Conservation (phyloP, 2,797 vertebrate species). For the Sarcophilus harrisii region DNA sequence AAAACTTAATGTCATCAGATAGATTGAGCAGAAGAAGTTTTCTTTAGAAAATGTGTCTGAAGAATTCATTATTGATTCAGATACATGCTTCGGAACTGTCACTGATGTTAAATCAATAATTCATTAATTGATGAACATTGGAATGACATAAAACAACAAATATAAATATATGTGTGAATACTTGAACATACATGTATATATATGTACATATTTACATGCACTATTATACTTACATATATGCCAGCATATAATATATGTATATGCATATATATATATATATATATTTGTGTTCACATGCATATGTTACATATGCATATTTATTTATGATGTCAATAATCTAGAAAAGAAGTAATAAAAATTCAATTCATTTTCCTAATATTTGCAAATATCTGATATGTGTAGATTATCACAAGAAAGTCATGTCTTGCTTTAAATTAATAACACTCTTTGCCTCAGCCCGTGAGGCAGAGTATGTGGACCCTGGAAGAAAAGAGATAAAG, state of each 20-base stretch:
- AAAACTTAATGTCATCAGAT: conserved; percentile 33
- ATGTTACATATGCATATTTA: not conserved
- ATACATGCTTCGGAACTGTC: not conserved
- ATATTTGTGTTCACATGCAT: not conserved
- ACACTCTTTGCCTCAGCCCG: no score
- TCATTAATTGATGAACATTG: not conserved
- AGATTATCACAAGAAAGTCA: not conserved
- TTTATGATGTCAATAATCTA: not conserved
- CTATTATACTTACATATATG: not conserved
- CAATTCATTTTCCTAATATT: not conserved
- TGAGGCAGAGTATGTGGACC: no score
- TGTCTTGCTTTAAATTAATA: not conserved
- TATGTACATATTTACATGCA: not conserved
- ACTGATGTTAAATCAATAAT: not conserved
- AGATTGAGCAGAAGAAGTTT: not conserved
- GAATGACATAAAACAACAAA: not conserved
- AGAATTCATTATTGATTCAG: conserved; percentile 3
- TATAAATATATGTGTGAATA: not conserved
- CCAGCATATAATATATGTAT: no score
- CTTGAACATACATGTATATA: not conserved
- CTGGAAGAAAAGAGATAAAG: no score
- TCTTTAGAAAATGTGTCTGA: not conserved
- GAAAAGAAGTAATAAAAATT: not conserved
- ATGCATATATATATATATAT: not conserved
- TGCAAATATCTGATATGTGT: not conserved